Base-by-base conservation (phyloP, 2,797 vertebrate species). In the Hippocampus kuda region DNA sequence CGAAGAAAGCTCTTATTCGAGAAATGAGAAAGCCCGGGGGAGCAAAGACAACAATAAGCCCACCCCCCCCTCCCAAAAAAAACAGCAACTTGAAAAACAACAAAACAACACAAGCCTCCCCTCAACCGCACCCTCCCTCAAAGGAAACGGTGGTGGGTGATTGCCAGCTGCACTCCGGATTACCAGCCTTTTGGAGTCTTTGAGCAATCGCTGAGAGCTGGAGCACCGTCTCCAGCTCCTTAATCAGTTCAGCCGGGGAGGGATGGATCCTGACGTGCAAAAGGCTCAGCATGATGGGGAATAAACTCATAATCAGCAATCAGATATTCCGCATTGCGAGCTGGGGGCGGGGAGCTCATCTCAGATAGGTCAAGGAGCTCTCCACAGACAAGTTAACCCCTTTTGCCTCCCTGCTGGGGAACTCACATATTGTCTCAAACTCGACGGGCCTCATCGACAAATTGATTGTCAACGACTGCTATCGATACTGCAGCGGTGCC, bases 291-390 rank as follows among this genome's bases (percentile, higher is more conserved):
- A 67, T 86, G 81, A 88, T 85, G 79, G 89, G 88, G 85, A 87
- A 86, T 83, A 84, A 87, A 87, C 88, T 91, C 88, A 87, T 91
- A 89, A 90, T 91, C 91, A 91, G 89, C 89, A 92, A 91, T 91
- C 89, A 92, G 86, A 87, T 88, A 86, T 88, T 88, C 83, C 80
- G 82, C 86, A 82, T 85, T 81, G 85, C 85, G 73, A 9, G 76
- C 84, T 83, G 86, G 77, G 83, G 83, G 83, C 38, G 74, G 82
- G 80, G 76, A 81, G 76, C 86, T 88, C 82, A 77, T 87, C 88
- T 83, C 77, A 86, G 81, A 82, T 85, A 88, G 91, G 90, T 91
- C 91, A 92, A 91, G 88, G 82, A 88, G 85, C 89, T 90, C 89
- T 91, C 84, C 85, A 88, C 82, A 78, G 81, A 83, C 68, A 72